phyloP scores from a whole-genome alignment of 1,140 invertebrate species.

The Bombus waltoni region DNA sequence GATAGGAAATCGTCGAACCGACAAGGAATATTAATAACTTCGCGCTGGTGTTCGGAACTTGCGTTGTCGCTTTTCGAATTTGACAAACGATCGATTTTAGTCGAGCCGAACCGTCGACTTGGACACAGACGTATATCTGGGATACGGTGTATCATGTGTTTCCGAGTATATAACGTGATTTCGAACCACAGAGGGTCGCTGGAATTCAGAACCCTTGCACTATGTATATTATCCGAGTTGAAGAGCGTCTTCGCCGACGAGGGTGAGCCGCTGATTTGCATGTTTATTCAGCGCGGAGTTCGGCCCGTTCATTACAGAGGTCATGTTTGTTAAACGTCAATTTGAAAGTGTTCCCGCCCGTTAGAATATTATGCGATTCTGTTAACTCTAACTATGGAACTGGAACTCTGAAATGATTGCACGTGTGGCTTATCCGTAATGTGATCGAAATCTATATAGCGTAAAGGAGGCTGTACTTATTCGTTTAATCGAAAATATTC shows the following conservation, averaged over 20 bases:
- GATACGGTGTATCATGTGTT: neutral
- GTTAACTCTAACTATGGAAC: neutral
- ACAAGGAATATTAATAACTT: slow-evolving; percentile 17
- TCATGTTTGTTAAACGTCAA: slow-evolving; percentile 13
- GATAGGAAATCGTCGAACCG: slow-evolving; percentile 7
- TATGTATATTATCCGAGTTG: neutral
- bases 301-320: neutral
- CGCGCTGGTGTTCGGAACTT: neutral
- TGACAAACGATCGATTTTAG: slow-evolving; percentile 7
- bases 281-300: slow-evolving; percentile 2
- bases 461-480: no score
- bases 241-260: neutral
- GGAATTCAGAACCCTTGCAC: neutral
- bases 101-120: neutral
- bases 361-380: neutral
- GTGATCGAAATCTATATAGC: no score
- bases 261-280: slow-evolving; percentile 3
- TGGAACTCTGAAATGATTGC: neutral
- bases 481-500: no score
- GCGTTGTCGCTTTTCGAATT: neutral
- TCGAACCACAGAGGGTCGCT: neutral
- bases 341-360: neutral
- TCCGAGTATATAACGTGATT: neutral
- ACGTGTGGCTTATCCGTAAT: neutral
- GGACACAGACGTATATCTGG: neutral